Percentiles rank a stretch among this genome's conserved stretches.
Conservation (phyloP, 2,888 invertebrate species). For the Strigamia crassipes region DNA sequence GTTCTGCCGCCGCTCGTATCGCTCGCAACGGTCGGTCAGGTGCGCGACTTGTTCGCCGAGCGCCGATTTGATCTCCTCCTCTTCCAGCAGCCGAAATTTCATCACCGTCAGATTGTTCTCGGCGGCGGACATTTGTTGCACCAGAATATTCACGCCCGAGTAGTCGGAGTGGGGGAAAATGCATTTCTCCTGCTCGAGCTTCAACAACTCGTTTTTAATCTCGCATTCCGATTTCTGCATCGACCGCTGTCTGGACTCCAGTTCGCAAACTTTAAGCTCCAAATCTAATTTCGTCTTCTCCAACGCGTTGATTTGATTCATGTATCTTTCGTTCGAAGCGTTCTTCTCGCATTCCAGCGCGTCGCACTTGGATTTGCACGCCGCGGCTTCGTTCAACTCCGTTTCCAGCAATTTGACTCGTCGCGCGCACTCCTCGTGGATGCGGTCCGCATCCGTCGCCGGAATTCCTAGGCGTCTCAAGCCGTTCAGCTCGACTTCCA, state of each 20-base stretch:
- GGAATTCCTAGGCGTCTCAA: background rate
- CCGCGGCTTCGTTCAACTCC: background rate
- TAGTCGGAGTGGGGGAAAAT: background rate
- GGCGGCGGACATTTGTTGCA: background rate
- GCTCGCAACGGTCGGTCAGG: background rate
- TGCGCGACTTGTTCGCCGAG: background rate
- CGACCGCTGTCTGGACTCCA: background rate
- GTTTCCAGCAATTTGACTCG: background rate
- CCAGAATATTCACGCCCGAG: background rate
- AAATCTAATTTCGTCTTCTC: slow-evolving; percentile 12
- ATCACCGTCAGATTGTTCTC: slow-evolving; percentile 12
- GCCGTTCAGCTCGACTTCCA: background rate
- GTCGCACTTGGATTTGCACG: background rate
- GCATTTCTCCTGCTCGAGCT: background rate
- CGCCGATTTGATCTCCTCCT: background rate
- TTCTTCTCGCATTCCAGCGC: background rate
- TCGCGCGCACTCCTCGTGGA: background rate
- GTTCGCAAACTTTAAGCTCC: background rate
- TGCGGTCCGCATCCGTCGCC: background rate
- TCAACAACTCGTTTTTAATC: slow-evolving; percentile 10
- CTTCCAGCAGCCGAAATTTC: slow-evolving; percentile 8
- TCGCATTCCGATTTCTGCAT: background rate
- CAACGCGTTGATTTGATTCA: slow-evolving; percentile 10
- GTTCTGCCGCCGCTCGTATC: background rate
- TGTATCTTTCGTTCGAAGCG: background rate